A percentile compares a stretch with the other conserved stretches of the same genome.
Evolutionary conservation across 2,113 vertebrate species (phyloP).

Genomic region (Bettongia penicillata): DNA sequence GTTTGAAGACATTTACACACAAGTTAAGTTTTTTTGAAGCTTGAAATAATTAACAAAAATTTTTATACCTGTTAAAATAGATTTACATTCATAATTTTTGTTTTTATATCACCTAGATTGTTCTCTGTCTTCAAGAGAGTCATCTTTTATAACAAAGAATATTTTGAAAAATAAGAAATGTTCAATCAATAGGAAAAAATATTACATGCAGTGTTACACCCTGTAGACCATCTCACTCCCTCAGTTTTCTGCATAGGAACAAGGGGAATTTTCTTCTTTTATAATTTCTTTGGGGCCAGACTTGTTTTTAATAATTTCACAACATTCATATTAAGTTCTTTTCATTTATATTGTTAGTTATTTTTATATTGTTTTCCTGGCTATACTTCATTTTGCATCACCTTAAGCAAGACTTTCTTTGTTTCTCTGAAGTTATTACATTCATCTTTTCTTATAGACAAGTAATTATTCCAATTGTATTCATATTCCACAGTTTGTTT

Average conservation of each 20-base stretch:
- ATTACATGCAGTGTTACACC: neutral
- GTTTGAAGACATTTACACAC: neutral
- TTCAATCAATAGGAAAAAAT: neutral
- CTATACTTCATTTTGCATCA: neutral
- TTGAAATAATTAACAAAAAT: neutral
- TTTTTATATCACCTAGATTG: neutral
- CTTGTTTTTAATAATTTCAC: neutral
- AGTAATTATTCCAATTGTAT: neutral
- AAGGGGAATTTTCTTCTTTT: neutral
- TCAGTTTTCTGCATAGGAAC: neutral
- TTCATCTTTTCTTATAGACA: neutral
- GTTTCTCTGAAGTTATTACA: neutral
- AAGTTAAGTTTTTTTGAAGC: neutral
- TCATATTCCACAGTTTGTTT: neutral
- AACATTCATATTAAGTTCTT: neutral
- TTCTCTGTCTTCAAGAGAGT: neutral
- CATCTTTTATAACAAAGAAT: neutral
- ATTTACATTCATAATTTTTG: neutral
- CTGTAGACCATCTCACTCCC: neutral
- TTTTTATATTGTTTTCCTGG: neutral
- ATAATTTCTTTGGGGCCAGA: neutral
- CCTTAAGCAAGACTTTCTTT: neutral
- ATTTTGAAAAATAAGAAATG: neutral
- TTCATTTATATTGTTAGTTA: neutral
- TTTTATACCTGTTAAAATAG: neutral